Conservation (phyloP, 2,113 vertebrate species). For the Prionailurus bengalensis region DNA sequence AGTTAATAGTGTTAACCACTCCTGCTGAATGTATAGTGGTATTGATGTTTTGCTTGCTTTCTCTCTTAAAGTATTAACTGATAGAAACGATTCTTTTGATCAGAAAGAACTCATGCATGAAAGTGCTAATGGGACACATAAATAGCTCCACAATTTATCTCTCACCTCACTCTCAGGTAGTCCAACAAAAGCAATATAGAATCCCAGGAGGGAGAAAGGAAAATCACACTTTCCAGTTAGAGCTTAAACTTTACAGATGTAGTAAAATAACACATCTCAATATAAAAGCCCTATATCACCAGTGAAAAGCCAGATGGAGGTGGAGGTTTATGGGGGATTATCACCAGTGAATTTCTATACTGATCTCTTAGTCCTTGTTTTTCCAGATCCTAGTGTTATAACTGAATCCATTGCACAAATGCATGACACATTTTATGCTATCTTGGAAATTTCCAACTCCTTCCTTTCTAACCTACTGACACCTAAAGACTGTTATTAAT, state of each 20-base stretch:
- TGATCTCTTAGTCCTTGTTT: background rate
- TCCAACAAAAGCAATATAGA: background rate
- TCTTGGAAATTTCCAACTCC: background rate
- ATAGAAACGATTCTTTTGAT: background rate
- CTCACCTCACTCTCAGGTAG: background rate
- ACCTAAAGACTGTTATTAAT: background rate
- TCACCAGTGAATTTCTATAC: background rate
- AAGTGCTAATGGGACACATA: background rate
- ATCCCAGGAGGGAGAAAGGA: background rate
- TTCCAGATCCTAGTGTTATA: background rate
- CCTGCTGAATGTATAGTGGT: background rate
- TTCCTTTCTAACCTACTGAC: background rate
- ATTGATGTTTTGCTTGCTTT: background rate
- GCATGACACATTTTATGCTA: background rate
- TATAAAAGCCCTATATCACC: background rate
- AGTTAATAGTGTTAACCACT: background rate
- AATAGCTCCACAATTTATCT: background rate
- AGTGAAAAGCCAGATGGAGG: background rate
- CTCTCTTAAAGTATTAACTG: background rate
- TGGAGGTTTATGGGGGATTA: background rate
- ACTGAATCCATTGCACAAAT: background rate
- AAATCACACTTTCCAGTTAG: conserved; percentile 6
- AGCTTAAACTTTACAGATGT: background rate
- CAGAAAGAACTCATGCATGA: background rate
- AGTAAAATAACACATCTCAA: background rate